Evolutionary conservation across 2,888 invertebrate genomes (phyloP), one percentile per base, ranked within the genome.

Genomic region (Sisyra nigra): DNA sequence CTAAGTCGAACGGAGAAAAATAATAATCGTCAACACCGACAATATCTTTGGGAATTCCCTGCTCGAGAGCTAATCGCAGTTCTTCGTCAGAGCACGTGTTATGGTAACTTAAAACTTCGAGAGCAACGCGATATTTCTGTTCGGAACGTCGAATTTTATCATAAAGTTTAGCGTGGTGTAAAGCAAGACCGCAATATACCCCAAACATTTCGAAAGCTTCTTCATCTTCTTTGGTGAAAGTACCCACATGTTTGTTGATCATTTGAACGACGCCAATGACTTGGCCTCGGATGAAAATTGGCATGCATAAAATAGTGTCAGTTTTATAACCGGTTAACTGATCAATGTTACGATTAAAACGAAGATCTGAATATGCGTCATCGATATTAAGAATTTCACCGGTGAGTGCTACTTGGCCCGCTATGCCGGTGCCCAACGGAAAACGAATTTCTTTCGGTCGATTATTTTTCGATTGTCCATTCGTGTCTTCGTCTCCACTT

Each of bases 201-300:
- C 87, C 83, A 56, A 88, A 87, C 48, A 78, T 80, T 57, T 83
- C 80, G 60, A 88, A 88, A 0, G 84, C 76, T 44, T 78, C 76
- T 57, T 86, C 86, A 53, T 89, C 88, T 37, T 79, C 76, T 53
- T 61, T 65, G 3, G 66, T 66, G 61, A 74, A 83, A 57, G 48
- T 57, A 0, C 68, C 71, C n/a, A 63, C 61, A 13, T 69, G 65
- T 54, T 78, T 78, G 51, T 78, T 78, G 0, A 88, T 84, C 87
- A 88, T 88, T 63, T 89, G 87, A 1, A 88, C 85, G 1, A 88
- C 87, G 18, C 41, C 87, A 46, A 88, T 87, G 7, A 86, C 74
- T 47, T 68, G 71, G 30, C 80, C 78, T 45, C 83, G 66, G 13
- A 83, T 84, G 59, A 80, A 84, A 34, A 89, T 81, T 1, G 88